These are phyloP conservation scores for Quadriops clusia DNA, from an alignment of 2,888 invertebrate genomes.

Conservation along the genomic window DNA sequence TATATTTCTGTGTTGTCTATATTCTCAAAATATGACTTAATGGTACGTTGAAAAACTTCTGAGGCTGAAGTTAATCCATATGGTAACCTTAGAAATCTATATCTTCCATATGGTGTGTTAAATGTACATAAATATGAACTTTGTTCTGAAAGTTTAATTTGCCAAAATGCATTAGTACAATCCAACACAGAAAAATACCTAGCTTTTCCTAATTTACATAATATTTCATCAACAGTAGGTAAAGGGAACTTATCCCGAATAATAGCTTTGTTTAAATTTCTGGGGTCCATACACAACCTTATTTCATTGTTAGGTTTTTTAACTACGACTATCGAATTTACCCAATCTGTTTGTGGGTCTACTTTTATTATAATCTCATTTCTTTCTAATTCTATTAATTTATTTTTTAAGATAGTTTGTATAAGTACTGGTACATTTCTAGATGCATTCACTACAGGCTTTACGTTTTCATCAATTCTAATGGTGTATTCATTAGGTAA, in stretches of 20 bases:
- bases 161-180: slow-evolving; percentile 4
- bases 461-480: no score
- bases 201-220: not conserved
- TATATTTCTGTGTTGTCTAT: slow-evolving; percentile 18
- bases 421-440: no score
- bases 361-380: no score
- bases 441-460: no score
- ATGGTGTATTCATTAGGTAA: no score
- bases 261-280: no score
- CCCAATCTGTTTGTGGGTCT: no score
- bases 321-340: no score
- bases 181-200: not conserved
- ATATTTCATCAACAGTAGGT: not conserved
- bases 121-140: slow-evolving; percentile 7
- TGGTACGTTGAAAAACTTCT: slow-evolving; percentile 12
- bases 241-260: not conserved
- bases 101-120: slow-evolving; percentile 9
- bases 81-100: slow-evolving; percentile 8
- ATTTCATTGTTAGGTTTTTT: no score
- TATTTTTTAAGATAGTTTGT: no score
- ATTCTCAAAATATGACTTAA: slow-evolving; percentile 16
- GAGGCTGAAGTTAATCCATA: slow-evolving; percentile 14
- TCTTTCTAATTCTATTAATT: no score
- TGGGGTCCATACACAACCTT: no score
- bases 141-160: slow-evolving; percentile 1